Conservation (phyloP, 2,888 invertebrate species). For the Phanerotoma sp. region DNA sequence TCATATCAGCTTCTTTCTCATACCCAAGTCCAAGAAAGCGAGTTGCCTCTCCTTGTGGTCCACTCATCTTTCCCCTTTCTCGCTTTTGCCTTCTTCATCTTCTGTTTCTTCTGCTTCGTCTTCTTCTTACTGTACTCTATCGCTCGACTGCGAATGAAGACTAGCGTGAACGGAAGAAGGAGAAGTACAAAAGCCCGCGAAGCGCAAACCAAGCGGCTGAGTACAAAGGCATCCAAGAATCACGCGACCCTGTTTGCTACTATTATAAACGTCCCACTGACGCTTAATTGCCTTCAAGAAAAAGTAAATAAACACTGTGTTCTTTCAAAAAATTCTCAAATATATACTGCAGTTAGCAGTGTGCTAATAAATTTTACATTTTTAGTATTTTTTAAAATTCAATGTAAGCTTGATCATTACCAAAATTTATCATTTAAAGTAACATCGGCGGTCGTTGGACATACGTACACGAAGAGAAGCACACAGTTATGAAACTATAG, state of each 20-base stretch:
- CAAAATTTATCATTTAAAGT: no score
- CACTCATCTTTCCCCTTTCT: constrained; percentile 1
- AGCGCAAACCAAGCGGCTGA: constrained; percentile 7
- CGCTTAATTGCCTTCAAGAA: constrained; percentile 13
- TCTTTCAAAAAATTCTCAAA: neutral
- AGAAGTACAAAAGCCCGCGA: constrained; percentile 4
- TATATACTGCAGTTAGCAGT: no score
- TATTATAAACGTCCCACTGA: constrained; percentile 18
- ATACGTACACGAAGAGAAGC: no score
- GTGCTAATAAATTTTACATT: no score
- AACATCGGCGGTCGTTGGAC: no score
- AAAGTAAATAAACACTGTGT: neutral
- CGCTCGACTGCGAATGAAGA: neutral
- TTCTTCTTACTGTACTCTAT: neutral
- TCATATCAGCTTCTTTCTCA: constrained; percentile 9
- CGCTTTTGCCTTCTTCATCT: neutral
- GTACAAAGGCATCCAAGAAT: constrained; percentile 15
- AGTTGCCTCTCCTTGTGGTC: constrained; percentile 19
- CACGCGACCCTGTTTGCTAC: constrained; percentile 18
- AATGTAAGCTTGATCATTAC: no score
- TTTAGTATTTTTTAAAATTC: no score
- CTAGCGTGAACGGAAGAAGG: neutral
- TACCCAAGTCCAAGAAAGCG: constrained; percentile 7
- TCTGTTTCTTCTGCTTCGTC: neutral
- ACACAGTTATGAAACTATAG: no score